Evolutionary conservation across 2,888 invertebrate species (phyloP).

Genomic region (Heptascelio sp.): DNA sequence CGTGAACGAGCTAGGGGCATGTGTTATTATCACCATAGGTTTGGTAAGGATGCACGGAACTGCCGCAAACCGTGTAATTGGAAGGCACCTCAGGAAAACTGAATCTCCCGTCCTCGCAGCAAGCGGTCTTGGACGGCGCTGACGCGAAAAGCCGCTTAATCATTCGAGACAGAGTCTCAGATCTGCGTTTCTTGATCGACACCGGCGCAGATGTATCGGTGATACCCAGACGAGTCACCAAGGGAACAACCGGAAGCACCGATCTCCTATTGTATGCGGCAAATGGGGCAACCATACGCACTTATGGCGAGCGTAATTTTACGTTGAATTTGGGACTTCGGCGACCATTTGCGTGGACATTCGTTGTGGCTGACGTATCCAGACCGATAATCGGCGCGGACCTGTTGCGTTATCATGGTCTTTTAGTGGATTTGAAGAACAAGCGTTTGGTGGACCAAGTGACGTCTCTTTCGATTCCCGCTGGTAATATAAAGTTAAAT

Average conservation of each 20-base stretch:
- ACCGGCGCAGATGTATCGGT: constrained; percentile 47
- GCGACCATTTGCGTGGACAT: constrained; percentile 40
- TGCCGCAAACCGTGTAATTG: not conserved
- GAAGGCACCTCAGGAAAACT: not conserved
- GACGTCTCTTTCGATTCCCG: not conserved
- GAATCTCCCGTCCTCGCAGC: not conserved
- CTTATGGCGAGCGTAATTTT: not conserved
- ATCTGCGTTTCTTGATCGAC: constrained; percentile 61
- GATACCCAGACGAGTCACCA: not conserved
- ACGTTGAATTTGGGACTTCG: constrained; percentile 48
- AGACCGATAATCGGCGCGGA: constrained; percentile 52
- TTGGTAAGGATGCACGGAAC: not conserved
- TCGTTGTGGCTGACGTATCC: constrained; percentile 48
- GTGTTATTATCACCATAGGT: not conserved
- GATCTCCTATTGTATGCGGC: not conserved
- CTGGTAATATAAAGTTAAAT: not conserved
- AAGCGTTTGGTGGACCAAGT: constrained; percentile 5
- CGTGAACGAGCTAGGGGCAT: not conserved
- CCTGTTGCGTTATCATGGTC: constrained; percentile 19
- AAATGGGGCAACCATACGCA: not conserved
- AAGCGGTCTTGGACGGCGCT: not conserved
- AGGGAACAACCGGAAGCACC: not conserved
- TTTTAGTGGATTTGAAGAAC: constrained; percentile 17
- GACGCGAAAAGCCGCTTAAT: not conserved
- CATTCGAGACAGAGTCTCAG: not conserved